These are phyloP conservation scores for Tenebrosternarchus preto DNA, from an alignment of 2,113 vertebrate species.

Conservation along the genomic window DNA sequence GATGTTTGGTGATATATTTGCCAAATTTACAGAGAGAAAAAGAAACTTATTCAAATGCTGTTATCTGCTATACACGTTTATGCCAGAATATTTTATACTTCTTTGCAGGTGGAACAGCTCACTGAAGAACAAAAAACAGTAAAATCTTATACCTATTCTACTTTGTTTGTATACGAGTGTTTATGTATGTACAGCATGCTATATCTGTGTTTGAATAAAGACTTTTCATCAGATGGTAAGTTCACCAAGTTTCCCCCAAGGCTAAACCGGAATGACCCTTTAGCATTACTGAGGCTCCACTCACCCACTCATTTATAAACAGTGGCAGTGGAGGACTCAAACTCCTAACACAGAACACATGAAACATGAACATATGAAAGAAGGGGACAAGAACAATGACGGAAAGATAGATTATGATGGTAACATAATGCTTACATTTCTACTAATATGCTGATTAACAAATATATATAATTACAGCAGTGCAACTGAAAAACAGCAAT, in stretches of 20 bases:
- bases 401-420: conserved; percentile 80
- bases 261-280: background rate
- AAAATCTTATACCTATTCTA: conserved; percentile 37
- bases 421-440: conserved; percentile 40
- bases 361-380: conserved; percentile 75
- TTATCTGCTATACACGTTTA: background rate
- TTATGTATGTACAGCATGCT: background rate
- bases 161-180: background rate
- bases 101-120: conserved; percentile 75
- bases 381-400: conserved; percentile 79
- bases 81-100: conserved; percentile 4
- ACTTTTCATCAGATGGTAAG: background rate
- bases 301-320: background rate
- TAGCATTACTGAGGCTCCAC: background rate
- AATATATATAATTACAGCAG: background rate
- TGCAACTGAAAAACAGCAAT: background rate
- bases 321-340: no score
- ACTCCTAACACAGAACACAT: no score
- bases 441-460: no score
- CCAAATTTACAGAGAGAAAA: background rate
- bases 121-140: conserved; percentile 80
- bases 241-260: no score
- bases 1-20: background rate
- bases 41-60: no score
- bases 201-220: background rate